phyloP scores from a whole-genome alignment of 1,140 invertebrate genomes.

The Leptonema lineaticorne region DNA sequence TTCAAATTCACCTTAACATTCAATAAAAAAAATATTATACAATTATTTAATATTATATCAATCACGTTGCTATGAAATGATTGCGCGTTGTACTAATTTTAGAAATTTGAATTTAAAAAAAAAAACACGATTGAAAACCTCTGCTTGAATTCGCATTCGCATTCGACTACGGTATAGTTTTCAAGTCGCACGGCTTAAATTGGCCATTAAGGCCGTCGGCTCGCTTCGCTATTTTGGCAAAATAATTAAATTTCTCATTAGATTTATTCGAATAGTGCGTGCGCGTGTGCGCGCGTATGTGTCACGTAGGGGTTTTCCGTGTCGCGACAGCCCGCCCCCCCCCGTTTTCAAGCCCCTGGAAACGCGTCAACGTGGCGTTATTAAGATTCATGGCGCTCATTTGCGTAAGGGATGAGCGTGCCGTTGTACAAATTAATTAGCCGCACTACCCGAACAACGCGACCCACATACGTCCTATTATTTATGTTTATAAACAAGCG shows the following conservation, averaged over 20 bases:
- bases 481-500: too few relatives aligned
- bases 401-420: slow-evolving; percentile 19
- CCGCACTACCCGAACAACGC: not conserved
- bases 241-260: slow-evolving; percentile 23
- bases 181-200: not conserved
- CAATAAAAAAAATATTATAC: too few relatives aligned
- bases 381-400: slow-evolving; percentile 24
- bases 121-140: too few relatives aligned
- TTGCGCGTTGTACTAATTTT: too few relatives aligned
- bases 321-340: not conserved
- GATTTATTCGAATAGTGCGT: slow-evolving; percentile 14
- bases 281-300: too few relatives aligned
- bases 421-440: slow-evolving; percentile 24
- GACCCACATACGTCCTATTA: slow-evolving; percentile 3
- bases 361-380: not conserved
- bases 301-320: too few relatives aligned
- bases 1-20: too few relatives aligned
- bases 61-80: too few relatives aligned
- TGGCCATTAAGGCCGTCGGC: slow-evolving; percentile 9
- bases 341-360: not conserved
- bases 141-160: too few relatives aligned
- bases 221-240: not conserved
- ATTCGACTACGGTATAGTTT: not conserved
- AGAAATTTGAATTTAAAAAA: too few relatives aligned
- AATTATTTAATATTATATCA: too few relatives aligned